Base-by-base conservation (phyloP, 2,888 invertebrate genomes). In the Tinea trinotella region DNA sequence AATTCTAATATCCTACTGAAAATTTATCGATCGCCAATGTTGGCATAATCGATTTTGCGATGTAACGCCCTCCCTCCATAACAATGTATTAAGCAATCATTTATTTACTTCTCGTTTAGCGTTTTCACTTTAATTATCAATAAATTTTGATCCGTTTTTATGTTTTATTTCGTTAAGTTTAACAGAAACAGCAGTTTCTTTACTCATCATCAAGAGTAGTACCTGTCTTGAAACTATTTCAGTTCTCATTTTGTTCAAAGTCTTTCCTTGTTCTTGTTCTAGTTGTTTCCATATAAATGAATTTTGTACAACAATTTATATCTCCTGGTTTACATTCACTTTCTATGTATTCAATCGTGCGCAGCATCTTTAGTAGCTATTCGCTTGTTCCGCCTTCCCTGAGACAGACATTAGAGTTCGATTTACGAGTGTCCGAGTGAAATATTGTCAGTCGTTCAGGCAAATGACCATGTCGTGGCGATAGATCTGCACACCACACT, bases 21-120 rank as follows among this genome's bases (percentile, higher is more conserved):
- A 61, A 74, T 74, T 75, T 73, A 73, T 72, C 62, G 65, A 62
- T 64, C 60, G 67, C 65, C 67, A 69, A 66, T 50, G 22, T 50
- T 24, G 50, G 12, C 24, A 24, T 50, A 50, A 50, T 50, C 50
- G 24, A 50, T 50, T 22, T 9, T 50, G 50, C 50, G 24, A 50
- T 24, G 24, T 50, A 50, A 50, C 50, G 22, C 50, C 50, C 50
- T 50, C 50, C 50, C 4, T 19, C 3, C 17, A 20, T 50, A 50
- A 50, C n/a, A 50, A 50, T 20, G 24, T 12, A 24, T 50, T 50
- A 24, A 50, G 24, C 24, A 50, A 50, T 12, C 22, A 13, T 24
- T 3, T 50, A 24, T 24, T 50, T 40, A 15, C 4, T 2, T 13
- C 40, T 40, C 15, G 5, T 7, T 7, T 24, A 12, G 13, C 13